phyloP scores from a whole-genome alignment of 1,140 invertebrate genomes.

The Aphelinus certus region DNA sequence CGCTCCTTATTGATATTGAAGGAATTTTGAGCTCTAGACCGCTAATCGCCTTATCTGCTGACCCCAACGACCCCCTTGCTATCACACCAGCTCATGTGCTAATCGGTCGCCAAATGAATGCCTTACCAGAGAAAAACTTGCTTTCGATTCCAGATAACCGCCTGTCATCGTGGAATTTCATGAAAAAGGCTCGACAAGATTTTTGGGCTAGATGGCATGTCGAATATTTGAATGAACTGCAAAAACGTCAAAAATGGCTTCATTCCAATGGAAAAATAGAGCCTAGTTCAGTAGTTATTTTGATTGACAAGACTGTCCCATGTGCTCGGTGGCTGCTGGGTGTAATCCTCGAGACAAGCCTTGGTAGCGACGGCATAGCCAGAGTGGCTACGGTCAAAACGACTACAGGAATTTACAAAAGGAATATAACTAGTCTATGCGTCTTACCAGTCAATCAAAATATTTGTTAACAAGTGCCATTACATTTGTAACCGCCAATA shows the following conservation, averaged over 20 bases:
- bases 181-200: background rate
- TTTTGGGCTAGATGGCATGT: no score
- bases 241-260: no score
- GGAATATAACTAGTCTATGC: constrained; percentile 24
- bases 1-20: constrained; percentile 48
- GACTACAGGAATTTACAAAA: constrained; percentile 1
- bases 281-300: background rate
- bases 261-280: no score
- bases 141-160: constrained; percentile 1
- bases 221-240: no score
- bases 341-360: constrained; percentile 35
- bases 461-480: no score
- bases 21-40: constrained; percentile 51
- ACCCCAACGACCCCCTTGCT: constrained; percentile 49
- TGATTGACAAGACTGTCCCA: constrained; percentile 16
- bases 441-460: background rate
- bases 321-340: constrained; percentile 42
- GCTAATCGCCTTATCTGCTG: constrained; percentile 43
- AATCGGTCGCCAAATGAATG: constrained; percentile 30
- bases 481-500: no score
- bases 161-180: background rate
- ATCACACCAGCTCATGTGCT: constrained; percentile 45
- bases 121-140: constrained; percentile 29
- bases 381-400: constrained; percentile 33
- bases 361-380: constrained; percentile 40